Evolutionary conservation across 2,888 invertebrate species (phyloP).

Genomic region (Alitta virens): DNA sequence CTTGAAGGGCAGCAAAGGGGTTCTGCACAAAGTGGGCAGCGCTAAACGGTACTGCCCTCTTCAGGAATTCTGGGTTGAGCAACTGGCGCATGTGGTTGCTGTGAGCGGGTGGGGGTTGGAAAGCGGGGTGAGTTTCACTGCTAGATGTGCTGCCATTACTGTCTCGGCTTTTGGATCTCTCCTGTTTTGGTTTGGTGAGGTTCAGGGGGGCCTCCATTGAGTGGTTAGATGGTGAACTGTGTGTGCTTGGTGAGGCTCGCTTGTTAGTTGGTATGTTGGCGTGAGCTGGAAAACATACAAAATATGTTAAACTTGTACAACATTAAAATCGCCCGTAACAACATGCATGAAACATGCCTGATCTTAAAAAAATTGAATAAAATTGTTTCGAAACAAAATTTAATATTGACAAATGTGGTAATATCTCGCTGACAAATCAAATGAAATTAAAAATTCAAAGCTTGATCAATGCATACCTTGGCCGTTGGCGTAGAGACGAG

Average conservation of each 20-base stretch:
- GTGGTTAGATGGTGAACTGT: background rate
- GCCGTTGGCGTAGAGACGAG: constrained; percentile 3
- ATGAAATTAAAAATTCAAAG: no score
- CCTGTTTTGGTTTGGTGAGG: constrained; percentile 13
- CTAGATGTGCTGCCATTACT: background rate
- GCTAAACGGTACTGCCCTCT: constrained; percentile 8
- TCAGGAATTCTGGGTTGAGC: constrained; percentile 3
- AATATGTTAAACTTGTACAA: no score
- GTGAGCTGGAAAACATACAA: background rate
- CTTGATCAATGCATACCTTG: background rate
- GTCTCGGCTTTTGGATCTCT: background rate
- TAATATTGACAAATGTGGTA: no score
- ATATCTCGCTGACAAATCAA: no score
- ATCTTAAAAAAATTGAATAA: no score
- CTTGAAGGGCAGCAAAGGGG: constrained; percentile 14
- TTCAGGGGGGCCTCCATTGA: constrained; percentile 16
- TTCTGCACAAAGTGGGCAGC: constrained; percentile 12
- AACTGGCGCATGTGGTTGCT: constrained; percentile 17
- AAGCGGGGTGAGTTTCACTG: background rate
- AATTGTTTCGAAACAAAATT: no score
- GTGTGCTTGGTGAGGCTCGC: background rate
- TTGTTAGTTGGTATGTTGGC: background rate
- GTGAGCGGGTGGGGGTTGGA: constrained; percentile 21
- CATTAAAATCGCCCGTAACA: no score
- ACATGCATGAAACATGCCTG: no score